These are phyloP conservation scores for Chirona hameri DNA, from an alignment of 2,888 invertebrate species.

Conservation along the genomic window DNA sequence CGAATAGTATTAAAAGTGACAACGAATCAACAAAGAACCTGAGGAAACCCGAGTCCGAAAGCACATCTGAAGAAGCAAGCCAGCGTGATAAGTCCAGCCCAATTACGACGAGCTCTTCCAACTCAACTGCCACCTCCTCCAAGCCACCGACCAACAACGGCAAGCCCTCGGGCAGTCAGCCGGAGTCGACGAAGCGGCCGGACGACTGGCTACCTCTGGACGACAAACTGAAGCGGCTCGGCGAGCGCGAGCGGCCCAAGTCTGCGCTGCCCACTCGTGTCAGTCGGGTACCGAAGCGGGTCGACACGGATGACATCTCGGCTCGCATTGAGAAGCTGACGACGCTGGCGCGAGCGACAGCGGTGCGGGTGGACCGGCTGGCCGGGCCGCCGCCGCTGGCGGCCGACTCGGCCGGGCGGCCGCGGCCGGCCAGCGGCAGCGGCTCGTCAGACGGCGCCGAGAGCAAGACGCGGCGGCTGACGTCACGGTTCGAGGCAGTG, in stretches of 20 bases:
- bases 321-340: constrained; percentile 35
- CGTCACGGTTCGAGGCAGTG: background rate
- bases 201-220: background rate
- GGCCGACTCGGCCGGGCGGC: background rate
- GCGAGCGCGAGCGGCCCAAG: background rate
- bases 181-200: background rate
- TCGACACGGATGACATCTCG: constrained; percentile 12
- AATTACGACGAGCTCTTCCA: too few relatives aligned
- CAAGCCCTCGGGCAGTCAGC: too few relatives aligned
- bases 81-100: too few relatives aligned
- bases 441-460: constrained; percentile 32
- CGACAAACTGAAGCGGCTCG: background rate
- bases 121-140: too few relatives aligned
- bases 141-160: too few relatives aligned
- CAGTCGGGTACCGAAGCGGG: constrained; percentile 29
- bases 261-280: constrained; percentile 3
- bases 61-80: too few relatives aligned
- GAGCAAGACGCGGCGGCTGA: background rate
- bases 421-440: background rate
- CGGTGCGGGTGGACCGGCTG: constrained; percentile 64
- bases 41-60: background rate
- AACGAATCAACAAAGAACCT: background rate
- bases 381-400: constrained; percentile 42
- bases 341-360: constrained; percentile 53
- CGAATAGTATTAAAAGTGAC: background rate